Percentiles rank a stretch among this genome's conserved stretches.
Evolutionary conservation across 2,797 vertebrate species (phyloP).

Genomic region (Potorous gilbertii): DNA sequence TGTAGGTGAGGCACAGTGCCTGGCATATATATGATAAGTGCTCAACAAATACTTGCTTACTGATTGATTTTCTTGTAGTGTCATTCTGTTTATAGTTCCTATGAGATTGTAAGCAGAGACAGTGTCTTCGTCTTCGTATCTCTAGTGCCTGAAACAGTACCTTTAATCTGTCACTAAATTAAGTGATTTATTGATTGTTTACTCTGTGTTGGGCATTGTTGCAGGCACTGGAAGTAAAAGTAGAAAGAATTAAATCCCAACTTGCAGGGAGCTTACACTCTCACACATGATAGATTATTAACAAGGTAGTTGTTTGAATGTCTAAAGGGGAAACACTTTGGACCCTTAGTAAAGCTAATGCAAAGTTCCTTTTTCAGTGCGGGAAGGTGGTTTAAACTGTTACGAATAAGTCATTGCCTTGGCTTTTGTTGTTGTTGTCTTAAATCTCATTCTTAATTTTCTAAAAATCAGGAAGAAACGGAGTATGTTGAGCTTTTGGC

Average conservation of each 20-base stretch:
- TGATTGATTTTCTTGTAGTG: background rate
- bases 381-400: background rate
- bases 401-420: background rate
- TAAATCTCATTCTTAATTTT: conserved; percentile 41
- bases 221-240: background rate
- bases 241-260: background rate
- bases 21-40: background rate
- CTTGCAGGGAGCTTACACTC: background rate
- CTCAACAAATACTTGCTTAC: background rate
- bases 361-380: background rate
- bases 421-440: background rate
- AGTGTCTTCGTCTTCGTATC: background rate
- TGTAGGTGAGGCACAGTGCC: background rate
- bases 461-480: conserved; percentile 92
- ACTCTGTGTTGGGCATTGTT: background rate
- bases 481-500: conserved; percentile 96
- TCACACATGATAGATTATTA: background rate
- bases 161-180: background rate
- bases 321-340: background rate
- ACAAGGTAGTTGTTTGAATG: background rate
- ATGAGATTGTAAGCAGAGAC: background rate
- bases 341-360: background rate
- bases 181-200: background rate
- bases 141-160: background rate
- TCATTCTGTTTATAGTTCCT: background rate